Evolutionary conservation across 2,113 vertebrate genomes (phyloP).

Genomic region (Phyllostomus hastatus): DNA sequence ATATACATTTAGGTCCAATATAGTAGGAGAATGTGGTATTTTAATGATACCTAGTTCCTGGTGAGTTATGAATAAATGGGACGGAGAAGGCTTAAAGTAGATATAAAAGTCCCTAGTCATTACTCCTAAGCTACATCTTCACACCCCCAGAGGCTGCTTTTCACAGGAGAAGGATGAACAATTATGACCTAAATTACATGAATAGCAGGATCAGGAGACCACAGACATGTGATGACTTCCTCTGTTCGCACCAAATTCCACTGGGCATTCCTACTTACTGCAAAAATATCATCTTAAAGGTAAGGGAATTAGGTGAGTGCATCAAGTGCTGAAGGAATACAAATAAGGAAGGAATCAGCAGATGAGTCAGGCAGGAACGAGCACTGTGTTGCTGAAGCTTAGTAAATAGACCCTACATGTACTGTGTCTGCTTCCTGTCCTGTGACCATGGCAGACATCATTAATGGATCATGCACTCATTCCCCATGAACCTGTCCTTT

Average conservation of each 20-base stretch:
- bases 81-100: not conserved
- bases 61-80: not conserved
- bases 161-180: not conserved
- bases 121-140: not conserved
- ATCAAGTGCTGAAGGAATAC: not conserved
- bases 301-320: not conserved
- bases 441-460: not conserved
- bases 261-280: not conserved
- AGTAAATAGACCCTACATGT: not conserved
- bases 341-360: not conserved
- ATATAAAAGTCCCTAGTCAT: not conserved
- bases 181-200: not conserved
- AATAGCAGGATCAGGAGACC: not conserved
- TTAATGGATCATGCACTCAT: not conserved
- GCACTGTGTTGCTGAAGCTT: fast-evolving
- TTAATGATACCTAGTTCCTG: not conserved
- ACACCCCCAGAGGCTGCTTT: not conserved
- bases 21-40: not conserved
- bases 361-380: not conserved
- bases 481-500: not conserved
- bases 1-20: not conserved
- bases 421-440: not conserved
- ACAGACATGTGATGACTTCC: not conserved
- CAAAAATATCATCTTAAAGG: not conserved
- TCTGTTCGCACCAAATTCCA: not conserved